Evolutionary conservation across 2,888 invertebrate genomes (phyloP).

Genomic region (Ligdia adustata): DNA sequence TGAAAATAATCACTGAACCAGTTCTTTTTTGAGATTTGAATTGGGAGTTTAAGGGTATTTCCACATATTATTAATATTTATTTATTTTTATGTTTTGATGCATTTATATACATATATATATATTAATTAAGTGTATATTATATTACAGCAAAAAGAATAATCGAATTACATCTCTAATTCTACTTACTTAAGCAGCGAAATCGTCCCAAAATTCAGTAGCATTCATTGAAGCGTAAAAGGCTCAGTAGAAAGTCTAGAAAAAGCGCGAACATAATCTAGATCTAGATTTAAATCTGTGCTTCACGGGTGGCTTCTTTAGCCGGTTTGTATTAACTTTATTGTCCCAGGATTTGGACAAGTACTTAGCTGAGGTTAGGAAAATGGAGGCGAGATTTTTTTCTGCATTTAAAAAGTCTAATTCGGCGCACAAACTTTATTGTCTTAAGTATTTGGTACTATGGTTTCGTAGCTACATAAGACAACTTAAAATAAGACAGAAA

Average conservation of each 20-base stretch:
- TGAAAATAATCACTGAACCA: too few species aligned
- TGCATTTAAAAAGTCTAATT: too few species aligned
- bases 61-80: too few species aligned
- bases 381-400: neutral
- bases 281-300: constrained; percentile 14
- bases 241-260: constrained; percentile 21
- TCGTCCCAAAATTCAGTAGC: constrained; percentile 2
- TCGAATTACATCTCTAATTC: too few species aligned
- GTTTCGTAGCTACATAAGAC: neutral
- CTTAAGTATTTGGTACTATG: too few species aligned
- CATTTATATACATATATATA: too few species aligned
- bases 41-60: too few species aligned
- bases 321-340: constrained; percentile 11
- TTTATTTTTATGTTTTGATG: too few species aligned
- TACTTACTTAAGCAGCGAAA: constrained; percentile 1
- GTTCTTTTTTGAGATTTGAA: too few species aligned
- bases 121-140: too few species aligned
- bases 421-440: too few species aligned
- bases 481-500: neutral
- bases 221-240: constrained; percentile 12
- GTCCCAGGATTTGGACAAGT: neutral
- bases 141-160: too few species aligned
- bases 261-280: constrained; percentile 11
- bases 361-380: neutral
- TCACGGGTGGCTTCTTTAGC: constrained; percentile 6